A percentile compares a stretch with the other conserved stretches of the same genome.
Evolutionary conservation across 2,113 vertebrate genomes (phyloP).

Genomic region (Rhabdornis inornatus): DNA sequence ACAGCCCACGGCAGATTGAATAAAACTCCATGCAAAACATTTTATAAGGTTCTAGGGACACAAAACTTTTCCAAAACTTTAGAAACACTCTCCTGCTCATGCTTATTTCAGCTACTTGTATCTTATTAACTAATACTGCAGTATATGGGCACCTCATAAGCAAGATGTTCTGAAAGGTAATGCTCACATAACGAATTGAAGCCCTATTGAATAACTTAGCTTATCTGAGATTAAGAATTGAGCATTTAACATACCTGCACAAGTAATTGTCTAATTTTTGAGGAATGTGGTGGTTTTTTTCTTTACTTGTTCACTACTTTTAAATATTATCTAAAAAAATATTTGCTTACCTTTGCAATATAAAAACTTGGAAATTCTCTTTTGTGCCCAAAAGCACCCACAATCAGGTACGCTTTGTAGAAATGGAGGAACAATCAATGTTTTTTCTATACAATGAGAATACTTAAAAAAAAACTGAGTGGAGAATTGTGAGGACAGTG

Average conservation of each 20-base stretch:
- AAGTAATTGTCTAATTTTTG: not conserved
- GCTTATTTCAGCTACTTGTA: not conserved
- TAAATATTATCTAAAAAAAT: not conserved
- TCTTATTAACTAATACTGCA: not conserved
- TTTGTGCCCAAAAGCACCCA: not conserved
- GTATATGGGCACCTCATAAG: not conserved
- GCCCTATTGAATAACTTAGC: not conserved
- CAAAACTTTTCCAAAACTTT: not conserved
- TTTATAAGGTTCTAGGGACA: not conserved
- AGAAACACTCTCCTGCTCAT: not conserved
- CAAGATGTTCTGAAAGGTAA: not conserved
- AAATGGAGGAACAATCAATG: not conserved
- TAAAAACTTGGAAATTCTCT: not conserved
- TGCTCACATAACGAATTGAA: accelerated
- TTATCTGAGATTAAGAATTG: not conserved
- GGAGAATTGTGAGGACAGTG: not conserved
- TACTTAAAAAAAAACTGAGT: not conserved
- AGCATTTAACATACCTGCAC: not conserved
- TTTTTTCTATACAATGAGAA: not conserved
- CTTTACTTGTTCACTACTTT: not conserved
- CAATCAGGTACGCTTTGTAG: not conserved
- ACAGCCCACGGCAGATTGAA: not conserved
- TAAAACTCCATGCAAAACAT: not conserved
- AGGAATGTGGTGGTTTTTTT: not conserved
- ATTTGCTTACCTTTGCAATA: not conserved